Base-by-base conservation (phyloP, 2,113 vertebrate species). In the Hipposideros armiger region DNA sequence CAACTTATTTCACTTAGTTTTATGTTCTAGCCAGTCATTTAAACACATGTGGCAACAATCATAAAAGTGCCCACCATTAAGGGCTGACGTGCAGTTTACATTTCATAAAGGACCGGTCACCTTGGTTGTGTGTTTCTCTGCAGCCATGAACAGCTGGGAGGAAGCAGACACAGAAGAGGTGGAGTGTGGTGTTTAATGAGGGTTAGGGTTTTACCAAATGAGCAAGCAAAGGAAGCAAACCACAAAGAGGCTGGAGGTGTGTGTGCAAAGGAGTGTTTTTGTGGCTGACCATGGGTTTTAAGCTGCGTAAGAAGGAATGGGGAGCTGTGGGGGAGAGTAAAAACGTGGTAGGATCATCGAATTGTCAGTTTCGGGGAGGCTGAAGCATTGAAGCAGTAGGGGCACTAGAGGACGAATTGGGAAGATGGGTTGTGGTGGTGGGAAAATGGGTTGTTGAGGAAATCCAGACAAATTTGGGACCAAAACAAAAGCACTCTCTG, bases 1-100 rank as follows among this genome's bases (percentile, higher is more conserved):
- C n/a, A 66, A 90, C 42, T 86, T 83, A n/a, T 19, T 86, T 54
- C n/a, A 67, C 26, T 96, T 45, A 54, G 67, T 60, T 91, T 91
- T 84, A 26, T 84, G 40, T 66, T 76, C 66, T 30, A 76, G 73
- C 60, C 24, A n/a, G 70, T 56, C 72, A 77, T 86, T 62, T 42
- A 72, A 67, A 77, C 15, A 47, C 16, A 42, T 4, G 26, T 54
- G 64, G 5, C 16, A 40, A 62, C 70, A 72, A 32, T 36, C 45
- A 24, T n/a, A 54, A 16, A 50, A 72, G 40, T 66, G 22, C n/a
- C 24, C 26, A 30, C 5, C 15, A 14, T 60, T 24, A 20, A 86
- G 22, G 32, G 54, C 32, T 56, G 91, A 81, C 5, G 11, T 58
- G 30, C 77, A 28, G 66, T 66, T 76, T 86, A 6, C 32, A 54